Conservation (phyloP, 2,888 invertebrate genomes). For the Drosophila pseudotakahashii region DNA sequence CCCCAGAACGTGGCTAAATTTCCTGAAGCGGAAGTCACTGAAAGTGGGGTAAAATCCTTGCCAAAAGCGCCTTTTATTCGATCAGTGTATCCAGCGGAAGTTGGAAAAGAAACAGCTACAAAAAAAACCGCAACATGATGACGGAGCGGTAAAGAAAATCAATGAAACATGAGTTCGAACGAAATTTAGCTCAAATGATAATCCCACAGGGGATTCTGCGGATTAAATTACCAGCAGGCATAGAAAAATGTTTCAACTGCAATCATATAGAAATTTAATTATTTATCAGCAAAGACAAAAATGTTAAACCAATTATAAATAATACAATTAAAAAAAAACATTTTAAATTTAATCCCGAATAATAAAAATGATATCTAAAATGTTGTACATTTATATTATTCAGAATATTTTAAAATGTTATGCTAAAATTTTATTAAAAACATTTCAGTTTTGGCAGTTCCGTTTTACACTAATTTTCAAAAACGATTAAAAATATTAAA, state of each 20-base stretch:
- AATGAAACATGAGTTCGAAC: constrained; percentile 35
- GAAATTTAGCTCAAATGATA: constrained; percentile 21
- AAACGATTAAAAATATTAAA: too few relatives aligned
- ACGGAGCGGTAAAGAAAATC: constrained; percentile 23
- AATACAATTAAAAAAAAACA: too few relatives aligned
- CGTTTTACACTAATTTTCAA: too few relatives aligned
- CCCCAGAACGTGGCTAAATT: constrained; percentile 2
- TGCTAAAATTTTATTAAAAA: too few relatives aligned
- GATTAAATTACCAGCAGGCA: not conserved
- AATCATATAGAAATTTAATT: not conserved
- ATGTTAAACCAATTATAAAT: too few relatives aligned
- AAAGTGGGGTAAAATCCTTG: not conserved
- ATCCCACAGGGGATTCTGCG: constrained; percentile 4
- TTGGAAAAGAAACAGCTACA: constrained; percentile 17
- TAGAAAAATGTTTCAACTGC: not conserved
- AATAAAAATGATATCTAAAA: too few relatives aligned
- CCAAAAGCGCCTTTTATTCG: constrained; percentile 28
- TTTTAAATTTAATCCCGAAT: too few relatives aligned
- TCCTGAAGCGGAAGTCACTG: constrained; percentile 25
- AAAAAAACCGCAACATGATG: constrained; percentile 35
- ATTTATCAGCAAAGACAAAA: not conserved
- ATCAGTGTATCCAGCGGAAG: constrained; percentile 32
- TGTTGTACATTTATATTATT: too few relatives aligned
- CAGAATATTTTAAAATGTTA: too few relatives aligned
- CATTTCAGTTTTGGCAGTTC: too few relatives aligned